These are phyloP conservation scores for Ploceus nigricollis DNA, from an alignment of 2,113 vertebrate genomes.

Conservation along the genomic window DNA sequence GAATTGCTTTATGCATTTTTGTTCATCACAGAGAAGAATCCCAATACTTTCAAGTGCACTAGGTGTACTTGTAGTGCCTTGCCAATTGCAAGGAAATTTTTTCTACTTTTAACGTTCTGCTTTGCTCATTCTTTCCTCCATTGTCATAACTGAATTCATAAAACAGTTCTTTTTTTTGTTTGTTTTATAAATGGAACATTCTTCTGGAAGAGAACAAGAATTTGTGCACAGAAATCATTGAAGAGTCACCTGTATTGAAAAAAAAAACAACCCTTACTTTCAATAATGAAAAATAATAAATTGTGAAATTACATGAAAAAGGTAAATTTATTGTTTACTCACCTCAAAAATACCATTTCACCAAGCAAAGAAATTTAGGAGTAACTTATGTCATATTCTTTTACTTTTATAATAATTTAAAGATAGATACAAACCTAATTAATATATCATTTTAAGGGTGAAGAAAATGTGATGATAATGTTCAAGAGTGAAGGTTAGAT, in stretches of 20 bases:
- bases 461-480: background rate
- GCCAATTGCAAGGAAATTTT: slow-evolving; percentile 55
- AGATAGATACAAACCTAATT: background rate
- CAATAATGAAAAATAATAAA: background rate
- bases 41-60: slow-evolving; percentile 39
- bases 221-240: background rate
- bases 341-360: background rate
- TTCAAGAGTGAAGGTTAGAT: background rate
- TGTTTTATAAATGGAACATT: slow-evolving; percentile 24
- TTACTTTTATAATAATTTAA: background rate
- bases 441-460: background rate
- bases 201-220: slow-evolving; percentile 44
- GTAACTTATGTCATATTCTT: background rate
- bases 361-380: background rate
- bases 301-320: slow-evolving; percentile 10
- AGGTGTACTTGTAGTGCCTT: slow-evolving; percentile 47
- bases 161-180: slow-evolving; percentile 60
- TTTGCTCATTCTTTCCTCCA: slow-evolving; percentile 67
- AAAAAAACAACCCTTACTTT: slow-evolving; percentile 25
- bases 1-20: slow-evolving; percentile 68
- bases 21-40: slow-evolving; percentile 66
- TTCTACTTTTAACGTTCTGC: slow-evolving; percentile 29
- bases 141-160: slow-evolving; percentile 60
- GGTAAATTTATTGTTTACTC: background rate
- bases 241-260: background rate